Conservation (phyloP, 2,888 invertebrate genomes). For the Volucella bombylans region DNA sequence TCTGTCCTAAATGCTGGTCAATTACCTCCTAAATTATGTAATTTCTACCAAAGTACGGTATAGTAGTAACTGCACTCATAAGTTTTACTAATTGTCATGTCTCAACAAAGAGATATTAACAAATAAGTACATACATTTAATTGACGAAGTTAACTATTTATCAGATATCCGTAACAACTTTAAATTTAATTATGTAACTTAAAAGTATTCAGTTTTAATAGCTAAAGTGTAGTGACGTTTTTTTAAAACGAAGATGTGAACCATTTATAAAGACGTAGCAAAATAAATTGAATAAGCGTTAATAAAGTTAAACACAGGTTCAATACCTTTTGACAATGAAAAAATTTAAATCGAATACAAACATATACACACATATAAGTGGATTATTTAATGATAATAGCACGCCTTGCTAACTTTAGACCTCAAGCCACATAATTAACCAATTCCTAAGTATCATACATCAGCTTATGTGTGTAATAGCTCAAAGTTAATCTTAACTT, state of each 20-base stretch:
- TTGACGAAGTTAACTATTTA: slow-evolving; percentile 25
- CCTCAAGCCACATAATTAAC: too few species aligned
- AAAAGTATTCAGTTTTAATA: slow-evolving; percentile 7
- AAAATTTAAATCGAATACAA: too few species aligned
- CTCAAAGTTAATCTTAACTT: too few species aligned
- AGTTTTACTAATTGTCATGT: slow-evolving; percentile 41
- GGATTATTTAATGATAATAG: too few species aligned
- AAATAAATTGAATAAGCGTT: background rate
- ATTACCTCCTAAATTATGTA: slow-evolving; percentile 38
- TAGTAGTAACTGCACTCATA: slow-evolving; percentile 29
- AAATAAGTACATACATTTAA: slow-evolving; percentile 11
- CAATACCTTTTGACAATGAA: background rate
- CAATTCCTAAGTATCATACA: too few species aligned
- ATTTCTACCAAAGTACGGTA: slow-evolving; percentile 21
- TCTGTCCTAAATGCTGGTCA: slow-evolving; percentile 44
- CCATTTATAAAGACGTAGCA: background rate
- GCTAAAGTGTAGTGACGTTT: background rate
- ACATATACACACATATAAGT: too few species aligned
- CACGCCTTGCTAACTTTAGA: too few species aligned
- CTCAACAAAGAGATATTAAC: slow-evolving; percentile 42
- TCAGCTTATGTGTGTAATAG: too few species aligned
- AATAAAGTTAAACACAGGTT: background rate
- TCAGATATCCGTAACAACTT: slow-evolving; percentile 24
- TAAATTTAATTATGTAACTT: slow-evolving; percentile 33
- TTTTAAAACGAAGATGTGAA: slow-evolving; percentile 5